Conservation (phyloP, 2,797 vertebrate species). For the Heterohyrax brucei region DNA sequence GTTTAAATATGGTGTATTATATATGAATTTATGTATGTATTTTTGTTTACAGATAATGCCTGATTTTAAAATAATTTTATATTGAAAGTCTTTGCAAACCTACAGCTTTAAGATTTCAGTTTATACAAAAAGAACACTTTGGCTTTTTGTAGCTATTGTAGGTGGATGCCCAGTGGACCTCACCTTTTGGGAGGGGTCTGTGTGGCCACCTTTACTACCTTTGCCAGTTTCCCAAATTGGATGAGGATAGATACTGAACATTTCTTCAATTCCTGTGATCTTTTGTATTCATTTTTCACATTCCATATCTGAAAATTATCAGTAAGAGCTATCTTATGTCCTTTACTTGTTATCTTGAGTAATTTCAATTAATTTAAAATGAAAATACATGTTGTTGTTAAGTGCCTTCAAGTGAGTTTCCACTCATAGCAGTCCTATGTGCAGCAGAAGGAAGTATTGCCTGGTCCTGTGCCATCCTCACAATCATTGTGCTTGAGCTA, state of each 20-base stretch:
- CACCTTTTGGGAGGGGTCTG: background rate
- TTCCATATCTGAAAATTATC: constrained; percentile 46
- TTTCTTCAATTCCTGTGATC: background rate
- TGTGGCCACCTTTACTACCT: background rate
- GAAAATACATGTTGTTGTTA: background rate
- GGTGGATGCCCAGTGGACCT: background rate
- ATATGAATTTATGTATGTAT: background rate
- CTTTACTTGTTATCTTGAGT: constrained; percentile 17
- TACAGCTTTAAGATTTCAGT: constrained; percentile 6
- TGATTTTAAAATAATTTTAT: constrained; percentile 53
- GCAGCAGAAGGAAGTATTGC: no score
- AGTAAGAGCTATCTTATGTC: background rate
- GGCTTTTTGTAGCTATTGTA: background rate
- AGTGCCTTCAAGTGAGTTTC: no score
- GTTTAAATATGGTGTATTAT: background rate
- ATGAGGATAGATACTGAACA: background rate
- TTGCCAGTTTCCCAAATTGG: constrained; percentile 31
- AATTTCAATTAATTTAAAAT: constrained; percentile 51
- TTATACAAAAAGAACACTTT: constrained; percentile 1
- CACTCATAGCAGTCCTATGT: no score
- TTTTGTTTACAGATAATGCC: background rate
- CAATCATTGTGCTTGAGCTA: no score
- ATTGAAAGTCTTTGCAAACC: background rate
- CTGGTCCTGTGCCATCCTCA: no score
- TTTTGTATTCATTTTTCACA: constrained; percentile 18